Conservation (phyloP, 2,797 vertebrate species). For the Smutsia gigantea region DNA sequence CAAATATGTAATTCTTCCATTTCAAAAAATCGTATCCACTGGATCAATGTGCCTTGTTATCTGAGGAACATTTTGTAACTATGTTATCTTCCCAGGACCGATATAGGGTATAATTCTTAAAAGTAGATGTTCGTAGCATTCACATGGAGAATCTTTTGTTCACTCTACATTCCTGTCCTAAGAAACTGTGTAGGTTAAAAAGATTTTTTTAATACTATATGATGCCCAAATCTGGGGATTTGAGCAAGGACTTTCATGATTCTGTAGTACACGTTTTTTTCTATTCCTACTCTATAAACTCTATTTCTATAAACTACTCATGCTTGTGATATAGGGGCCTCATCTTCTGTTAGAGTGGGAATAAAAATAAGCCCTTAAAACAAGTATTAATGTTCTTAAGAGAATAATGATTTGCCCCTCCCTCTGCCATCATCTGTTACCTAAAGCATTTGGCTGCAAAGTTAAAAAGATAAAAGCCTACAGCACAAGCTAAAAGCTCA, state of each 20-base stretch:
- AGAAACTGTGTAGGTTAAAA: constrained; percentile 8
- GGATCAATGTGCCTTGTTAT: constrained; percentile 41
- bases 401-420: background rate
- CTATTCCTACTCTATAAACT: too few species aligned
- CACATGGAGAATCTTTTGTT: constrained; percentile 24
- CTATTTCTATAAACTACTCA: background rate
- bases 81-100: background rate
- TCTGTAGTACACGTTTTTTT: background rate
- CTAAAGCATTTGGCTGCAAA: constrained; percentile 22
- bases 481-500: constrained; percentile 25
- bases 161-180: background rate
- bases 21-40: background rate
- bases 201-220: constrained; percentile 10
- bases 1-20: constrained; percentile 59
- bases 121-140: background rate
- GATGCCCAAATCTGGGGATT: background rate
- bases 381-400: background rate
- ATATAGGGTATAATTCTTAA: constrained; percentile 45
- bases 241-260: constrained; percentile 26
- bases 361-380: constrained; percentile 18
- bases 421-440: background rate
- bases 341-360: background rate
- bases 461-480: constrained; percentile 10
- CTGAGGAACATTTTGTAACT: constrained; percentile 34
- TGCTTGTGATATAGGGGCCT: background rate